phyloP scores from a whole-genome alignment of 64 coral and sea anemone species.

The Pocillopora damicornis region DNA sequence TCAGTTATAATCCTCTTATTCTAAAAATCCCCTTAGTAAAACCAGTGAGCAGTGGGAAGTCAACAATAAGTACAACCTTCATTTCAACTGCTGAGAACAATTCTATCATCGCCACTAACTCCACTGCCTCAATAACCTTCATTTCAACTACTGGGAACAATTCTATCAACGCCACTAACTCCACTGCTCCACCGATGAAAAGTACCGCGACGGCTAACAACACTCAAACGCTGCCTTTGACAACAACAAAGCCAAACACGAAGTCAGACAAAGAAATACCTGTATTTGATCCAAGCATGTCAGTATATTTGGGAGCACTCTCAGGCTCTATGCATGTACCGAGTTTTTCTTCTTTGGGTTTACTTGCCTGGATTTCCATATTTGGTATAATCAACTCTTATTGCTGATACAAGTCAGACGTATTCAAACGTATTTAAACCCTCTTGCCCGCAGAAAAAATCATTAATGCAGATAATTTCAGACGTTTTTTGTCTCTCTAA shows the following conservation, averaged over 20 bases:
- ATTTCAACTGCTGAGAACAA: neutral
- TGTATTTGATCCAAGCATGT: conserved; percentile 3
- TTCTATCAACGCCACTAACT: neutral
- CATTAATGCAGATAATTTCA: no score
- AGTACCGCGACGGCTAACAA: neutral
- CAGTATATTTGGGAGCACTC: neutral
- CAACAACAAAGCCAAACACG: neutral
- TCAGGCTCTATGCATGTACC: neutral
- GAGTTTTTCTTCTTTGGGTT: neutral
- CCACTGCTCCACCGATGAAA: no score
- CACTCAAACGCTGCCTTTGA: neutral
- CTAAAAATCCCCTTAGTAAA: neutral
- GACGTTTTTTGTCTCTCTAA: no score
- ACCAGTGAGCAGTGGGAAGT: neutral
- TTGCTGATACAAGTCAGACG: no score
- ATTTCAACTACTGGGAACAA: neutral
- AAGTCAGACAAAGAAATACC: neutral
- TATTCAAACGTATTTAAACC: no score
- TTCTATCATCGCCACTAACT: neutral
- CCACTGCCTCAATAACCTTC: neutral
- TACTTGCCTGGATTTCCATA: neutral
- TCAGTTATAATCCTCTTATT: no score
- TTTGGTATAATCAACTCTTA: neutral
- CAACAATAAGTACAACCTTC: neutral
- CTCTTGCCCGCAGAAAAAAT: no score